Conservation (phyloP, 2,888 invertebrate genomes). For the Noctua comes region DNA sequence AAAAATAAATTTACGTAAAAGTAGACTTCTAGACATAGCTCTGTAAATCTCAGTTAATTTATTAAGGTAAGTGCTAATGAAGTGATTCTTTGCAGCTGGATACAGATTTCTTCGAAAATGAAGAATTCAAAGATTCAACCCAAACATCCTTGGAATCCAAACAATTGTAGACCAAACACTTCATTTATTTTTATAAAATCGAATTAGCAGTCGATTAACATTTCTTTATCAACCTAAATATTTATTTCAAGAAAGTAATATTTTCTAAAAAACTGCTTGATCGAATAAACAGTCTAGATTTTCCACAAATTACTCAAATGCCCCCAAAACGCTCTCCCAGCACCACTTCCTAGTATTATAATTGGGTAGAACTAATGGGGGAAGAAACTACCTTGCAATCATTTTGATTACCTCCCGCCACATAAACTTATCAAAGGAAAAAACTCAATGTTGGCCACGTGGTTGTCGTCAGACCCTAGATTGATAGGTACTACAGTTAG, state of each 20-base stretch:
- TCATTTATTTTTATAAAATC: slow-evolving; percentile 14
- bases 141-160: slow-evolving; percentile 24
- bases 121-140: slow-evolving; percentile 5
- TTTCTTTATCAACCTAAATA: slow-evolving; percentile 23
- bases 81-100: slow-evolving; percentile 48
- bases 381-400: background rate
- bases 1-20: slow-evolving; percentile 40
- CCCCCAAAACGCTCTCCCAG: background rate
- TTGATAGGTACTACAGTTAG: background rate
- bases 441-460: background rate
- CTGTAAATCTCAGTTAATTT: slow-evolving; percentile 43
- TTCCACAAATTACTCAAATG: background rate
- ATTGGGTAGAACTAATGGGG: background rate
- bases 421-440: background rate
- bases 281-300: slow-evolving; percentile 8
- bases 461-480: background rate
- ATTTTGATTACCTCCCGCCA: background rate
- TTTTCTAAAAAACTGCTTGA: slow-evolving; percentile 1
- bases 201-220: slow-evolving; percentile 31
- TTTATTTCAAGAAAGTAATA: slow-evolving; percentile 11
- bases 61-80: slow-evolving; percentile 35
- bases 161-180: slow-evolving; percentile 43
- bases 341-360: background rate
- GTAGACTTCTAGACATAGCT: slow-evolving; percentile 32
- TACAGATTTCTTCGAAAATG: slow-evolving; percentile 23